Conservation (phyloP, 2,888 invertebrate genomes). For the Agelastica alni region DNA sequence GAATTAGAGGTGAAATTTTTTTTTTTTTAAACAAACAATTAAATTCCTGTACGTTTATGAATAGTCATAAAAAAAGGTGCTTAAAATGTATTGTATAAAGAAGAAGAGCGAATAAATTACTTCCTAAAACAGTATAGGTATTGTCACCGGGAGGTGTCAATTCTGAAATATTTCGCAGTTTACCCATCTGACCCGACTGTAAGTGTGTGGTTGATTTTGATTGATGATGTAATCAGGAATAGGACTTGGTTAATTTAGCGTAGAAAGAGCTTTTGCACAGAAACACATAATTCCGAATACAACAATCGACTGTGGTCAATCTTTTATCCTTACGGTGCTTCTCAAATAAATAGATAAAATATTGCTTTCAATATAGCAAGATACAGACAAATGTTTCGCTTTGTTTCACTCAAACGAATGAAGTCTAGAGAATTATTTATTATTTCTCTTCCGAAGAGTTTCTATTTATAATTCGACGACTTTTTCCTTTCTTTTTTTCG, state of each 20-base stretch:
- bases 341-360: conserved; percentile 35
- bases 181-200: conserved; percentile 25
- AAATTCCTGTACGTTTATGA: too few relatives aligned
- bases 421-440: conserved; percentile 32
- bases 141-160: conserved; percentile 19
- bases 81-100: too few relatives aligned
- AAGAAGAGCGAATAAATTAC: neutral
- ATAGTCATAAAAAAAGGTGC: neutral
- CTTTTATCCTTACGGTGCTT: conserved; percentile 35
- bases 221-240: conserved; percentile 50
- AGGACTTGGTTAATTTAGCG: conserved; percentile 44
- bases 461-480: conserved; percentile 12
- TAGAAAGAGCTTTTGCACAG: conserved; percentile 42
- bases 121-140: neutral
- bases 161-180: conserved; percentile 31
- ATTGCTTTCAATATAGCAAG: conserved; percentile 31
- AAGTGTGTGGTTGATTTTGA: conserved; percentile 49
- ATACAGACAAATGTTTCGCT: conserved; percentile 33
- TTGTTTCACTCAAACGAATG: conserved; percentile 34
- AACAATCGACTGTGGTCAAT: conserved; percentile 37
- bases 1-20: too few relatives aligned
- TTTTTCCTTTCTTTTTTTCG: conserved; percentile 4
- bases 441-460: conserved; percentile 19
- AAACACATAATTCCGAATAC: conserved; percentile 44
- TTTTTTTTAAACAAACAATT: too few relatives aligned